These are phyloP conservation scores for Sapajus apella DNA, from an alignment of 2,113 vertebrate genomes.

Conservation along the genomic window DNA sequence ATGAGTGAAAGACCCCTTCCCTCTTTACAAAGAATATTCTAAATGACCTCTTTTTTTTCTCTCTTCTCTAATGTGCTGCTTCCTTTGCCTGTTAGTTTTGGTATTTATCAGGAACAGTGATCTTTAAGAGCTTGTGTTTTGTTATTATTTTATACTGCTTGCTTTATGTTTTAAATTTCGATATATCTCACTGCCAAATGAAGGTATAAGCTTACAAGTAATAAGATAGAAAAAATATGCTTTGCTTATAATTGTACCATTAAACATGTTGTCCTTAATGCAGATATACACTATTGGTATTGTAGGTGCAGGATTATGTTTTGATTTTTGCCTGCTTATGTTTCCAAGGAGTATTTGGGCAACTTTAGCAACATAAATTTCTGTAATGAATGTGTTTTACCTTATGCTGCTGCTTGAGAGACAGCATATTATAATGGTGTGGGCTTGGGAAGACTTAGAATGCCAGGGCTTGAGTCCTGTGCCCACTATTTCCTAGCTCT, in stretches of 20 bases:
- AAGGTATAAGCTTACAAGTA: neutral
- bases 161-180: slow-evolving; percentile 39
- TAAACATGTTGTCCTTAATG: neutral
- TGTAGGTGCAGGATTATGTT: neutral
- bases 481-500: neutral
- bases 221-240: neutral
- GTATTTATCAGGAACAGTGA: neutral
- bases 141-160: slow-evolving; percentile 37
- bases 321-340: neutral
- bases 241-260: neutral
- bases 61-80: neutral
- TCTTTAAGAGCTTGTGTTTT: neutral
- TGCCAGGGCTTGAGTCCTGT: neutral
- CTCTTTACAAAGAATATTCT: neutral
- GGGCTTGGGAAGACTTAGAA: neutral
- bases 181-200: neutral
- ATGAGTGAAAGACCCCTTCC: neutral
- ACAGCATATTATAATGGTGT: neutral
- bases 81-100: neutral
- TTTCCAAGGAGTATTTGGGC: neutral
- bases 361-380: neutral
- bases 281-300: neutral
- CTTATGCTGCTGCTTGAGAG: neutral
- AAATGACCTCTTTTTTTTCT: neutral
- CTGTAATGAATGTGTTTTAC: neutral